These are phyloP conservation scores for Rhaphigaster nebulosa DNA, from an alignment of 2,888 invertebrate genomes.

Conservation along the genomic window DNA sequence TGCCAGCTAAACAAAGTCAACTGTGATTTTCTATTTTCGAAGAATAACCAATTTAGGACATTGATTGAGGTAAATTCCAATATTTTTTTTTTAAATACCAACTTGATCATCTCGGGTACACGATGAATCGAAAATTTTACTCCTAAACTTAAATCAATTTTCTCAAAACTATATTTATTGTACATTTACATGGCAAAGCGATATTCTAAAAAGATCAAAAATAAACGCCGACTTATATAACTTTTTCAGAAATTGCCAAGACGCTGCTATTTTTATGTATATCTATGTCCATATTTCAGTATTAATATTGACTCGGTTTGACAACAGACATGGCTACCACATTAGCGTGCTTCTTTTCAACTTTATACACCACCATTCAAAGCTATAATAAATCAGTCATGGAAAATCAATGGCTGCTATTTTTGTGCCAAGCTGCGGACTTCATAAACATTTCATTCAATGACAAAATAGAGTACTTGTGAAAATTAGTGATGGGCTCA, in stretches of 20 bases:
- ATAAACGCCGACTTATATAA: neutral
- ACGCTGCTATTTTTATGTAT: neutral
- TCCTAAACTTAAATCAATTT: neutral
- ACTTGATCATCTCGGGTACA: too few species aligned
- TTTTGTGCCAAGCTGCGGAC: neutral
- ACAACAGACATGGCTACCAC: constrained; percentile 8
- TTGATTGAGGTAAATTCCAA: too few species aligned
- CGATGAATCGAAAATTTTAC: too few species aligned
- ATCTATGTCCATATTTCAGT: constrained; percentile 8
- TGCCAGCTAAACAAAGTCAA: too few species aligned
- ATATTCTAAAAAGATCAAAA: neutral
- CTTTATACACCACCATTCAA: neutral
- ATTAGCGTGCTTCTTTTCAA: neutral
- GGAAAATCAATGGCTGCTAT: neutral
- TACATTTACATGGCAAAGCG: neutral
- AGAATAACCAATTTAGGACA: too few species aligned
- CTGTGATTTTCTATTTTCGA: too few species aligned
- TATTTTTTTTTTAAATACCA: too few species aligned
- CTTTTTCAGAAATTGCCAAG: neutral
- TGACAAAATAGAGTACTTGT: neutral
- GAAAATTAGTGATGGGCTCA: too few species aligned
- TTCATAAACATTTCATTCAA: neutral
- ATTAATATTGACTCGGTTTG: constrained; percentile 30
- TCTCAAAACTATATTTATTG: neutral
- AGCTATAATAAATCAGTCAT: constrained; percentile 12